Evolutionary conservation across 2,888 invertebrate genomes (phyloP), one percentile per base, ranked within the genome.

Genomic region (Ceratothoa steindachneri): DNA sequence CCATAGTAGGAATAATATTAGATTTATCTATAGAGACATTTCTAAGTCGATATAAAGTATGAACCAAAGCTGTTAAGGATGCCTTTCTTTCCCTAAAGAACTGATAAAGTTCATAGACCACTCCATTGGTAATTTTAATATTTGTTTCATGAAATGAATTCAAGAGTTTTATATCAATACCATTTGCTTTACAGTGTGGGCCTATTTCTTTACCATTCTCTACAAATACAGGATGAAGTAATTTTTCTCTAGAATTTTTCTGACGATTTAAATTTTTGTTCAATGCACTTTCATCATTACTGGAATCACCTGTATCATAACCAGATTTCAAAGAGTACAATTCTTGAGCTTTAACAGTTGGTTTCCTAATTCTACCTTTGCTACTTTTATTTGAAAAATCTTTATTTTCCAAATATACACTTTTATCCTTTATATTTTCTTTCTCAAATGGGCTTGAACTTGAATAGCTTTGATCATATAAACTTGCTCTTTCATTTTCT

Each of bases 151-250:
- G 28, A 41, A 28, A 27, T 30, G 73, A 66, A 60, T 78, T 78
- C 9, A 78, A 64, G 28, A 69, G 67, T 22, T 72, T 67, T 12
- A 76, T 73, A 28, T 69, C 74, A 5, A 78, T 19, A 9, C 71
- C 69, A 4, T 52, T 70, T 28, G 64, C n/a, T 9, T 64, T 28
- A 55, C 70, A 78, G 24, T 74, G 71, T 9, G 69, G 60, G 19
- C 78, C 78, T 30, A 78, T 76, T 19, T 71, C 53, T 60, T 72
- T 71, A 30, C 69, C 64, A 19, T 41, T n/a, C 29, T 73, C 71
- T 22, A 66, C 66, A 64, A 75, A 68, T 12, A 52, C 30, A 41
- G 67, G 72, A 72, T 72, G 67, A 22, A 41, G 67, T n/a, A 60
- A 24, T 24, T 60, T 60, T 27, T 60, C 24, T 7, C 24, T 19